Evolutionary conservation across 2,113 vertebrate genomes (phyloP), one percentile per base, ranked within the genome.

Genomic region (Martes martes): DNA sequence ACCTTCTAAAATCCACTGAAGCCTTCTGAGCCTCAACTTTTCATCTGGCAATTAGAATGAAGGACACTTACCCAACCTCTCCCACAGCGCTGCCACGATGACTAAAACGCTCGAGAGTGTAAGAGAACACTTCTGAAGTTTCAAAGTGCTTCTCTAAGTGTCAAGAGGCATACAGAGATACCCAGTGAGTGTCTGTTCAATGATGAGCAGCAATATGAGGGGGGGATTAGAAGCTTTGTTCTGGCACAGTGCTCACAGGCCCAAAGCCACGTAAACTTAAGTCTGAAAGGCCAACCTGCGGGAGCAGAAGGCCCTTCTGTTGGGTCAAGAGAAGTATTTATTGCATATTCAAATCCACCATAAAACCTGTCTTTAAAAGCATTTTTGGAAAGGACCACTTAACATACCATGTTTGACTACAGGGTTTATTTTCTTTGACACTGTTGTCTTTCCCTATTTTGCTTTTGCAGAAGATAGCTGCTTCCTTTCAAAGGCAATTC

Each of bases 61-160:
- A 19, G 18, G 33, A 28, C 28, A 71, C 11, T 45, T 16, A 11
- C 0, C 23, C 9, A 57, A 8, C 11, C 18, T 80, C 52, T 65
- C 55, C 36, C 52, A 15, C 31, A 31, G 59, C 5, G 45, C 33
- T 16, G 31, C 63, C 10, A 5, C 0, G 26, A 21, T 3, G 24
- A 42, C 16, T 10, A n/a, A 47, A 52, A 47, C 0, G 0, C 47
- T 67, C 1, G n/a, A 65, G 73, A 21, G 45, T 0, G 1, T 1
- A 18, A 24, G 31, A 76, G 26, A 57, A 55, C 13, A 7, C 10
- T 1, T 63, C 0, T 11, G 55, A 71, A 18, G 59, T 21, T 83
- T 57, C 21, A 0, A 33, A 31, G 33, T 4, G 39, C 47, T 47
- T 39, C 61, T 67, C 19, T 7, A 13, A 9, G 11, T 5, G 45